Conservation (phyloP, 1,140 invertebrate genomes). For the Aleiodes sp. region DNA sequence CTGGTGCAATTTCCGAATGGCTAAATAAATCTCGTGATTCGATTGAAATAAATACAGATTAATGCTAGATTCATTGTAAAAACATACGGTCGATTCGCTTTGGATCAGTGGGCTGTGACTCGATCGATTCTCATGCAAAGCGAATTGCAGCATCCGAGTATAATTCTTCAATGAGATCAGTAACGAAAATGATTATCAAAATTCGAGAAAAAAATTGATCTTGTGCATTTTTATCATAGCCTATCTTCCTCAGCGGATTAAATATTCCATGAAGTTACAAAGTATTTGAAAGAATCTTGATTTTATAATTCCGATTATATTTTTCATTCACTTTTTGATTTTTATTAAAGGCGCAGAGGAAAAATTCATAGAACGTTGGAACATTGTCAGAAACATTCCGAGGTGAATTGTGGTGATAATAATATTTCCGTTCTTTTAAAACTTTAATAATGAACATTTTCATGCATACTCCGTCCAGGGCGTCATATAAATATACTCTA, state of each 20-base stretch:
- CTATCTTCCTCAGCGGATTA: no score
- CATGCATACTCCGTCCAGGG: conserved; percentile 35
- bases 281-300: neutral
- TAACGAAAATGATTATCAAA: no score
- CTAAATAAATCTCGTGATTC: conserved; percentile 2
- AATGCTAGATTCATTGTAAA: neutral
- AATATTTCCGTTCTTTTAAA: no score
- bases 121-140: conserved; percentile 45
- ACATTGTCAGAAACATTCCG: no score
- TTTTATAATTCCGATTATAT: neutral
- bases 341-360: no score
- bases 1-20: neutral
- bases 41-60: conserved; percentile 15
- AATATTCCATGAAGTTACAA: neutral
- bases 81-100: conserved; percentile 44
- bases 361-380: no score
- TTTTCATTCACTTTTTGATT: neutral
- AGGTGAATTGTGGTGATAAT: no score
- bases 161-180: neutral
- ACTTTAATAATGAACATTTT: no score
- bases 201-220: no score
- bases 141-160: conserved; percentile 27
- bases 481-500: conserved; percentile 12
- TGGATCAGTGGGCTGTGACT: conserved; percentile 54
- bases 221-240: no score